Evolutionary conservation across 1,140 invertebrate species (phyloP), one percentile per base, ranked within the genome.

Genomic region (Druon quercuslanigerum): DNA sequence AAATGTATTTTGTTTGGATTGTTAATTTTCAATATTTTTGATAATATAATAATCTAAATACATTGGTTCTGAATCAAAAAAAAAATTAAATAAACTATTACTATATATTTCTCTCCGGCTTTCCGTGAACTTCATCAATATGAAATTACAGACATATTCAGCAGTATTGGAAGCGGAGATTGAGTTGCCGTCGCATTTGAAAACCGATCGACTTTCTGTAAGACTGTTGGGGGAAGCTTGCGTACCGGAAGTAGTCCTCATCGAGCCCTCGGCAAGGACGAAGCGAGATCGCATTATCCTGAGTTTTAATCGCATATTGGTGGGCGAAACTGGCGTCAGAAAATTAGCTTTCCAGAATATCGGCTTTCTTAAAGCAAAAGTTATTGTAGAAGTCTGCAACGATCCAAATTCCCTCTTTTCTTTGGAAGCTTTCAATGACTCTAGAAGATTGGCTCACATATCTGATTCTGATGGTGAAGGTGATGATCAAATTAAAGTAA

Each of bases 191-290:
- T 0, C 40, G 13, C 54, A 79, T 71, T 51, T 88, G 8, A 75
- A 77, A 12, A 66, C 50, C 1, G 77, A 85, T 17, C 79, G 80
- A 50, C 72, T 84, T 3, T 71, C 16, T 0, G 25, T 89, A n/a
- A 85, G 86, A 57, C 51, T 90, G n/a, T 16, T 75, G 16, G 89
- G 89, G 7, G 85, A 89, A 73, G 75, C 84, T 72, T 88, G 84
- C 46, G 78, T 90, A 12, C 87, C 89, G n/a, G 79, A 87, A 87
- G 75, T 90, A n/a, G 57, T 33, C 17, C 74, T 90, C 13, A 56
- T 85, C 0, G 83, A 88, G 14, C 87, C 88, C 11, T 6, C 33
- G 12, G 66, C 20, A 54, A 20, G 16, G 54, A 66, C 20, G 72
- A 78, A 25, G 54, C 76, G 8, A 79, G 72, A 51, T 33, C 20